Conservation (phyloP, 1,140 invertebrate species). For the Neodiprion lecontei region DNA sequence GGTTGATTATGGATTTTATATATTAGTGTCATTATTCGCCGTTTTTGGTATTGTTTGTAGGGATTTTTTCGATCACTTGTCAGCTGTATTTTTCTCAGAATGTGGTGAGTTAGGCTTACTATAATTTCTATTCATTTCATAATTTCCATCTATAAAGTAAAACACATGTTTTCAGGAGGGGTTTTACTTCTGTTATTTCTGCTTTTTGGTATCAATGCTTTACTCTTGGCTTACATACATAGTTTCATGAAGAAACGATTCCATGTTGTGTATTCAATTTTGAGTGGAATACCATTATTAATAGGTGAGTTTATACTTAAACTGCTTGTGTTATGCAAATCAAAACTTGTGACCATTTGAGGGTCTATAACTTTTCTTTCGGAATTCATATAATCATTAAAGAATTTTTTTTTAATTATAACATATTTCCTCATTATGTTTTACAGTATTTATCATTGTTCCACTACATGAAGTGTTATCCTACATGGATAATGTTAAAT, state of each 20-base stretch:
- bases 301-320: neutral
- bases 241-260: constrained; percentile 38
- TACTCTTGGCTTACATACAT: constrained; percentile 46
- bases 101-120: constrained; percentile 37
- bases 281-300: neutral
- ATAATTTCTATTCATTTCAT: neutral
- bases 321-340: too few relatives aligned
- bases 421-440: neutral
- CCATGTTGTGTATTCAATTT: neutral
- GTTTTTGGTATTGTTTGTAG: constrained; percentile 32
- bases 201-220: constrained; percentile 48
- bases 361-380: too few relatives aligned
- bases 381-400: too few relatives aligned
- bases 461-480: too few relatives aligned
- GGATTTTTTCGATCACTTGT: constrained; percentile 36
- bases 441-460: neutral
- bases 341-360: too few relatives aligned
- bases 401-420: too few relatives aligned
- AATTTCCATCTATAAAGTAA: neutral
- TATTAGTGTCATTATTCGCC: constrained; percentile 38
- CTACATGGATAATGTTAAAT: neutral
- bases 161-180: constrained; percentile 41
- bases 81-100: constrained; percentile 22
- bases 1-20: constrained; percentile 66
- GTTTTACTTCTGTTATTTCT: constrained; percentile 41